Conservation (phyloP, 2,113 vertebrate species). For the Atractosteus spatula region DNA sequence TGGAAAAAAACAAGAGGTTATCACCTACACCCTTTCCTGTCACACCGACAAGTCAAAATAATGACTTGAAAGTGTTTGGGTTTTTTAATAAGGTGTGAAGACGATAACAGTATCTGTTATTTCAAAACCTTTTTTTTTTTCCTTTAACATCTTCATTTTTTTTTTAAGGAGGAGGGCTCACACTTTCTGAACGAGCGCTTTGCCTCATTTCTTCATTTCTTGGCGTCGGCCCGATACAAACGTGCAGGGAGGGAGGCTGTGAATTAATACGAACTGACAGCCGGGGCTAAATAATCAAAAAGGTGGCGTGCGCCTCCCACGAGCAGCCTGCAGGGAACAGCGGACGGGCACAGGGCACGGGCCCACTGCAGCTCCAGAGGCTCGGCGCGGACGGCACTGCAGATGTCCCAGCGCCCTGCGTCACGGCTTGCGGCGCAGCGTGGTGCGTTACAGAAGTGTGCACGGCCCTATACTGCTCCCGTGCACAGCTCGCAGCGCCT, state of each 20-base stretch:
- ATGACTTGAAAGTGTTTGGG: too few relatives aligned
- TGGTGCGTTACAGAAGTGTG: too few relatives aligned
- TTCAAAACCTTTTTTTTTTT: too few relatives aligned
- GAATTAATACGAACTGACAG: constrained; percentile 24
- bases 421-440: not conserved
- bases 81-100: too few relatives aligned
- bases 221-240: constrained; percentile 3
- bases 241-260: not conserved
- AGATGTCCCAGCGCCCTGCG: not conserved
- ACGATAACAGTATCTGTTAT: too few relatives aligned
- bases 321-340: constrained; percentile 10
- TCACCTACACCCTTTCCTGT: too few relatives aligned
- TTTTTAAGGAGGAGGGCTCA: too few relatives aligned
- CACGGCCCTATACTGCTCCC: too few relatives aligned
- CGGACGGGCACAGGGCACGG: constrained; percentile 15
- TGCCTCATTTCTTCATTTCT: not conserved
- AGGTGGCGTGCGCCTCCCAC: constrained; percentile 12
- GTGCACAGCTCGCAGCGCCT: not conserved
- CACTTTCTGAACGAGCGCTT: not conserved
- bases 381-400: not conserved
- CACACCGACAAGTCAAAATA: too few relatives aligned
- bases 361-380: constrained; percentile 13
- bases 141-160: too few relatives aligned
- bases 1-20: not conserved
- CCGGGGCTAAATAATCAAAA: constrained; percentile 24